These are phyloP conservation scores for Bergia sp. DNA, from an alignment of 92 coral and sea anemone genomes.

Conservation along the genomic window DNA sequence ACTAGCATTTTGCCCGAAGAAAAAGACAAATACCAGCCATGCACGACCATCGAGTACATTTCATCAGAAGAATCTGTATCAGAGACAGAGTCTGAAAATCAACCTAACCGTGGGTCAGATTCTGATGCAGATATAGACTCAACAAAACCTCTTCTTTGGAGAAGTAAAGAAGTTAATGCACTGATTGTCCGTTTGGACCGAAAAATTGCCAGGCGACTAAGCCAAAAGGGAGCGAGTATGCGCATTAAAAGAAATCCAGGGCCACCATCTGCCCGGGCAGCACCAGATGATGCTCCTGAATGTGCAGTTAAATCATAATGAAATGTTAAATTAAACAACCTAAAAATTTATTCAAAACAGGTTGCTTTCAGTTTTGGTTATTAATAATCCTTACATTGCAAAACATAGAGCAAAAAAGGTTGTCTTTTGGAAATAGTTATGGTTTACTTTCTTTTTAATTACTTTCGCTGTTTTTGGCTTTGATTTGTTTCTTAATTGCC, in stretches of 20 bases:
- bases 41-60: neutral
- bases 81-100: slow-evolving; percentile 1
- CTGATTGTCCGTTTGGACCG: slow-evolving; percentile 48
- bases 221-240: slow-evolving; percentile 41
- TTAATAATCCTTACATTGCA: too few species aligned
- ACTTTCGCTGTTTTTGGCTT: too few species aligned
- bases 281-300: slow-evolving; percentile 56
- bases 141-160: neutral
- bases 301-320: slow-evolving; percentile 25
- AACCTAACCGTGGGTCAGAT: neutral
- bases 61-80: neutral
- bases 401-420: too few species aligned
- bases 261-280: slow-evolving; percentile 51
- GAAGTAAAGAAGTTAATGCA: neutral
- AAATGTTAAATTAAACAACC: slow-evolving; percentile 24
- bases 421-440: too few species aligned
- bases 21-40: too few species aligned
- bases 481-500: too few species aligned
- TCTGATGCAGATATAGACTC: neutral
- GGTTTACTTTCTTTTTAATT: too few species aligned
- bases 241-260: slow-evolving; percentile 40
- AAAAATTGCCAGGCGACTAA: slow-evolving; percentile 26
- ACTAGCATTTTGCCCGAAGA: neutral
- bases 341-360: too few species aligned
- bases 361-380: too few species aligned